Evolutionary conservation across 2,888 invertebrate genomes (phyloP).

Genomic region (Ormyrus pomaceus): DNA sequence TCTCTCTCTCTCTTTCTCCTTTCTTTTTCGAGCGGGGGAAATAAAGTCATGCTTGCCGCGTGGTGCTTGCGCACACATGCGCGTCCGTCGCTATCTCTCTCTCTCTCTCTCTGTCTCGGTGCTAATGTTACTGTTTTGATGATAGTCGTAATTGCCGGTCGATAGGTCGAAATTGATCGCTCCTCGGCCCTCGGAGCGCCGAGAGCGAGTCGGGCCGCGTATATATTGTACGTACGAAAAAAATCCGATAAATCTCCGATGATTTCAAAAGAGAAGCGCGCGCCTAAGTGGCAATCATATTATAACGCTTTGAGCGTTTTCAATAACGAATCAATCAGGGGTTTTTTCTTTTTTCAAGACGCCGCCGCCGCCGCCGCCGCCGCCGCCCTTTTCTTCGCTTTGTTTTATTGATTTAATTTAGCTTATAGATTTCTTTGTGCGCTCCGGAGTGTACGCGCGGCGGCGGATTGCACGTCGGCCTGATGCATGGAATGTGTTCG

Average conservation of each 20-base stretch:
- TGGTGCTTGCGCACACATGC: not conserved
- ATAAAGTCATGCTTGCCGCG: slow-evolving; percentile 15
- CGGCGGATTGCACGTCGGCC: no score
- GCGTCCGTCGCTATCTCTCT: not conserved
- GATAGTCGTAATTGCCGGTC: slow-evolving; percentile 33
- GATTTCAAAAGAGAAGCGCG: not conserved
- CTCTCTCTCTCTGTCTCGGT: not conserved
- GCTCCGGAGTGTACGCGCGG: no score
- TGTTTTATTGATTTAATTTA: no score
- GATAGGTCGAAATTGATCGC: slow-evolving; percentile 28
- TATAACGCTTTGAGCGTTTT: slow-evolving; percentile 14
- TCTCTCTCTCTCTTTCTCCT: slow-evolving; percentile 5
- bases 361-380: no score
- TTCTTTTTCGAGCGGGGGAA: not conserved
- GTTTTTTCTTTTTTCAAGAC: not conserved
- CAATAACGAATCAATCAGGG: slow-evolving; percentile 29
- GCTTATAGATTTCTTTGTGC: no score
- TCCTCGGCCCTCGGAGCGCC: slow-evolving; percentile 4
- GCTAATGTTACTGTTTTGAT: slow-evolving; percentile 9
- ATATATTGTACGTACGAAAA: not conserved
- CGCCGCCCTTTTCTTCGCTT: no score
- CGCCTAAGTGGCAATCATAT: not conserved
- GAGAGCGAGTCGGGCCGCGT: not conserved
- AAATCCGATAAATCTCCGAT: slow-evolving; percentile 30
- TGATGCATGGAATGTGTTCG: no score